These are phyloP conservation scores for Rhinatrema bivittatum DNA, from an alignment of 2,797 vertebrate species.

Conservation along the genomic window DNA sequence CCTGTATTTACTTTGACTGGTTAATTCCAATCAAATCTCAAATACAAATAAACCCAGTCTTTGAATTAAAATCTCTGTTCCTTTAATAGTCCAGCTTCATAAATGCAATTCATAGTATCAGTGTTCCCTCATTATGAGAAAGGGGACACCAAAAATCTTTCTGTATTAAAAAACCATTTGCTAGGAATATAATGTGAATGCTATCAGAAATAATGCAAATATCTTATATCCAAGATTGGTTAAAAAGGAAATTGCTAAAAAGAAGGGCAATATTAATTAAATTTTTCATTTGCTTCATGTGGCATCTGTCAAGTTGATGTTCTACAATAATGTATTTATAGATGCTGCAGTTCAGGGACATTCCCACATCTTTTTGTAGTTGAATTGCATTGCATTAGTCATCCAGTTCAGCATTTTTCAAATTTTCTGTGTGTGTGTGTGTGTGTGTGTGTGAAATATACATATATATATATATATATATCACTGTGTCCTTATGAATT, in stretches of 20 bases:
- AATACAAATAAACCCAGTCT: constrained; percentile 34
- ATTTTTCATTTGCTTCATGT: constrained; percentile 40
- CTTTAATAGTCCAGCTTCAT: constrained; percentile 37
- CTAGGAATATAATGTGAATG: too few species aligned
- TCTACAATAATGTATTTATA: constrained; percentile 24
- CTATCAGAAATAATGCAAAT: too few species aligned
- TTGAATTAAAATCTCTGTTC: constrained; percentile 31
- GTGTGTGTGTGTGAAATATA: too few species aligned
- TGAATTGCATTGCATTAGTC: constrained; percentile 15
- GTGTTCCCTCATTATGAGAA: too few species aligned
- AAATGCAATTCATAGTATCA: constrained; percentile 13
- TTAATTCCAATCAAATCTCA: constrained; percentile 44
- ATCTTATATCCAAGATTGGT: too few species aligned
- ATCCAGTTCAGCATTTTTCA: constrained; percentile 16
- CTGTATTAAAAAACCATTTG: too few species aligned
- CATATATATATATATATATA: constrained; percentile 12
- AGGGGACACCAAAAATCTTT: too few species aligned
- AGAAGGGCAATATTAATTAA: too few species aligned
- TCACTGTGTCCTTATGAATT: constrained; percentile 4
- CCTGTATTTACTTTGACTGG: constrained; percentile 21
- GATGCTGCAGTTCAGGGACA: constrained; percentile 13
- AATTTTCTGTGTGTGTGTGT: too few species aligned
- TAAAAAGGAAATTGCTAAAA: too few species aligned
- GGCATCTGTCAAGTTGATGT: constrained; percentile 18
- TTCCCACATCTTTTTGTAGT: constrained; percentile 19